Base-by-base conservation (phyloP, 2,888 invertebrate genomes). In the Microctonus hyperodae region DNA sequence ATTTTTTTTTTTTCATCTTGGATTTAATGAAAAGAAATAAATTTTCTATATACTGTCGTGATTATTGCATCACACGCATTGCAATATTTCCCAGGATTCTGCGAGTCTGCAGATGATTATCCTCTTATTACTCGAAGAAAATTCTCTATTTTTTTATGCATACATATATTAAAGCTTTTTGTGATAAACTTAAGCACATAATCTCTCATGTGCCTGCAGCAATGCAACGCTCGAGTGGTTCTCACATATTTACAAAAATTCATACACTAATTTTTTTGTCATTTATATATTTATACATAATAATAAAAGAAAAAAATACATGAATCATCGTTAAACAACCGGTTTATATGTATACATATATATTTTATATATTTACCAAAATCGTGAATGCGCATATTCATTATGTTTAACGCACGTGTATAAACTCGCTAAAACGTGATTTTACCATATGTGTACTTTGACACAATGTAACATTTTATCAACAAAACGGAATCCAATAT, bases 41-140 rank as follows among this genome's bases (percentile, higher is more conserved):
- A 5, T 3, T 16, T 16, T 44, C 1, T 44, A n/a, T 20, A 44
- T 44, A 44, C 6, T 16, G 16, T 7, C 28, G 16, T 44, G 16
- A 44, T 44, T 44, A 4, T 44, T n/a, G 44, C 16, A 44, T 44
- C 44, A 44, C 44, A 44, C 44, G 44, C 44, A 44, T 44, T 44
- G 16, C 7, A 44, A 44, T n/a, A 44, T 44, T 44, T 44, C 44
- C 9, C 44, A 44, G 44, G 44, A 44, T 44, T 20, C 44, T 16
- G n/a, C n/a, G 37, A 37, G 37, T 13, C 37, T 37, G 16, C 5
- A 16, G 44, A 44, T 44, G 44, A 44, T 44, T 44, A 44, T 44
- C n/a, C 44, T 44, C 44, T 16, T 44, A 44, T 44, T 44, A 44
- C 44, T 44, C 3, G 20, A 44, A n/a, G 16, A 44, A 44, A 44